phyloP scores from a whole-genome alignment of 2,113 vertebrate genomes.

The Etheostoma cragini region DNA sequence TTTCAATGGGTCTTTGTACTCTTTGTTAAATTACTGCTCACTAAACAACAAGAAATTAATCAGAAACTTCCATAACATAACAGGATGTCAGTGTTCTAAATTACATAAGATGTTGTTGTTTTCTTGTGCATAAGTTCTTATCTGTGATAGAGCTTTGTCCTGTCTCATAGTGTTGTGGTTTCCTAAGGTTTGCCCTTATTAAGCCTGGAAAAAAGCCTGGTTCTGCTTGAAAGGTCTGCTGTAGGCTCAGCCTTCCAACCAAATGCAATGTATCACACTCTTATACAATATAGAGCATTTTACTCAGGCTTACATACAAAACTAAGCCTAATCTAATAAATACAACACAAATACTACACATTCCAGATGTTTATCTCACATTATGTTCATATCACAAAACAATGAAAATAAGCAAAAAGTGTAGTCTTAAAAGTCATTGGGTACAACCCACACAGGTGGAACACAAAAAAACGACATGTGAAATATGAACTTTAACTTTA shows the following conservation, averaged over 20 bases:
- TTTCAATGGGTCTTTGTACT: constrained; percentile 42
- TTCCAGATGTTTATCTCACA: not conserved
- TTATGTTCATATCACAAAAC: not conserved
- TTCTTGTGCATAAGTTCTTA: constrained; percentile 39
- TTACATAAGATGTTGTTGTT: constrained; percentile 35
- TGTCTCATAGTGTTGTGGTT: constrained; percentile 31
- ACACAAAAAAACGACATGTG: not conserved
- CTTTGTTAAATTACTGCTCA: constrained; percentile 20
- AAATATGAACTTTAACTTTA: not conserved
- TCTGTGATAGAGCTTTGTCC: constrained; percentile 45
- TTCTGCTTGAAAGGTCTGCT: constrained; percentile 42
- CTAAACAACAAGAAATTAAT: constrained; percentile 37
- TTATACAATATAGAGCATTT: constrained; percentile 22
- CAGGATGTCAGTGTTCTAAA: constrained; percentile 48
- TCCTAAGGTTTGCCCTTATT: constrained; percentile 45
- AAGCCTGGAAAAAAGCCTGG: constrained; percentile 41
- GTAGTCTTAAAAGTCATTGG: not conserved
- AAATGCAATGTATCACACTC: constrained; percentile 1
- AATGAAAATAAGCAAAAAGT: not conserved
- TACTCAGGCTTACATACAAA: constrained; percentile 9
- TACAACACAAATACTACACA: not conserved
- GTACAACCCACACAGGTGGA: not conserved
- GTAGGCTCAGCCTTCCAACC: constrained; percentile 29
- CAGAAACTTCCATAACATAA: constrained; percentile 2
- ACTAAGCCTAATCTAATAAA: not conserved